Conservation (phyloP, 1,140 invertebrate species). For the Pseudachorutes palmiensis region DNA sequence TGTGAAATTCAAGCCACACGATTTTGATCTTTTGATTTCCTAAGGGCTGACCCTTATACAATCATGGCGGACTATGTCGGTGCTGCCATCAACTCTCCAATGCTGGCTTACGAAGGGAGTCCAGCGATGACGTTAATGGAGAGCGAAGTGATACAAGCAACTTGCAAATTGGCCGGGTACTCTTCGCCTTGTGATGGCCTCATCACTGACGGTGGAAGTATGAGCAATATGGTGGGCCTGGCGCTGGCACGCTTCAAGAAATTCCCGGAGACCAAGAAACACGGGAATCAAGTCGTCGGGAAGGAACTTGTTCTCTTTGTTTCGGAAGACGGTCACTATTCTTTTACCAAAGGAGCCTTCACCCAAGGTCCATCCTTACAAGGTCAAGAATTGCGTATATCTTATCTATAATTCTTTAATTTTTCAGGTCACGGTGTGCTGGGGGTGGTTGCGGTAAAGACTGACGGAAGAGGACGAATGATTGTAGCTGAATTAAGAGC, state of each 20-base stretch:
- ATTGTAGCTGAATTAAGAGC: conserved; percentile 57
- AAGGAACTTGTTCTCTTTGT: conserved; percentile 66
- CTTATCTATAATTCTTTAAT: background rate
- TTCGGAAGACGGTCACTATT: conserved; percentile 87
- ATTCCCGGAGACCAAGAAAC: conserved; percentile 62
- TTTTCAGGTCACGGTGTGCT: conserved; percentile 54
- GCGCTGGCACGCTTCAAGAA: conserved; percentile 69
- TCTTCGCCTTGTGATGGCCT: conserved; percentile 67
- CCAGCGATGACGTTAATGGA: conserved; percentile 81
- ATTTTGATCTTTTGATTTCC: background rate
- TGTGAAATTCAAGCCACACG: background rate
- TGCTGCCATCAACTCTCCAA: background rate
- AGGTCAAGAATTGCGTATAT: background rate
- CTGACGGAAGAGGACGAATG: conserved; percentile 70
- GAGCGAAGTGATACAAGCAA: conserved; percentile 64
- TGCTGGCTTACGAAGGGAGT: conserved; percentile 69
- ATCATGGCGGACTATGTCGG: conserved; percentile 17
- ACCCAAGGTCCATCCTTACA: background rate
- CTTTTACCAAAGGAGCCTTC: conserved; percentile 60
- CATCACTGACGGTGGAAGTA: conserved; percentile 87
- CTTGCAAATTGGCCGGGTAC: conserved; percentile 81
- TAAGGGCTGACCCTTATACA: conserved; percentile 21
- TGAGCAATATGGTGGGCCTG: conserved; percentile 92
- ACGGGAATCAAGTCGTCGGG: background rate
- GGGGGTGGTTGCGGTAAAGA: conserved; percentile 62